These are phyloP conservation scores for Melanotaenia maccullochi DNA, from an alignment of 2,797 vertebrate genomes.

Conservation along the genomic window DNA sequence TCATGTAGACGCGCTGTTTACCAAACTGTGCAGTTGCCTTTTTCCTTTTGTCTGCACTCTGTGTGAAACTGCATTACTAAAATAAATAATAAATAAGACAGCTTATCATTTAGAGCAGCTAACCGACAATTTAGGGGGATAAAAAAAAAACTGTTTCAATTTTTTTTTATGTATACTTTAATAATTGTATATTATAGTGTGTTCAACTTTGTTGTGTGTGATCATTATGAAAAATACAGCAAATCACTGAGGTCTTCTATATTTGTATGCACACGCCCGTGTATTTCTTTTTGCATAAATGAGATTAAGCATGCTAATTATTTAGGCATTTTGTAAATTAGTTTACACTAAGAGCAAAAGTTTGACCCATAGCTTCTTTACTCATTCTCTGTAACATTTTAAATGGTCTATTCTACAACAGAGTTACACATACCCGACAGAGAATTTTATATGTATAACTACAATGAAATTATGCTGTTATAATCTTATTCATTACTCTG, in stretches of 20 bases:
- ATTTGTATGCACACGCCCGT: too few species aligned
- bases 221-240: not conserved
- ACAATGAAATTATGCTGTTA: not conserved
- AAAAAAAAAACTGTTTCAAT: not conserved
- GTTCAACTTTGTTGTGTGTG: not conserved
- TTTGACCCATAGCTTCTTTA: not conserved
- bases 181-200: not conserved
- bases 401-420: too few species aligned
- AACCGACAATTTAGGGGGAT: not conserved
- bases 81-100: not conserved
- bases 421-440: too few species aligned
- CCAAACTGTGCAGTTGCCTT: not conserved
- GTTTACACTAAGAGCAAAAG: not conserved
- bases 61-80: not conserved
- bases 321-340: too few species aligned
- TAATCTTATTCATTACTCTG: too few species aligned
- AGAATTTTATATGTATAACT: too few species aligned
- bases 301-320: too few species aligned
- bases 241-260: not conserved
- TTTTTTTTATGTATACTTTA: not conserved
- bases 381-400: too few species aligned
- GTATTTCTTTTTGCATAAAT: too few species aligned
- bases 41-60: not conserved
- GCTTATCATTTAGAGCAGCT: not conserved
- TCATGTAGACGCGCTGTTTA: slow-evolving; percentile 13